Evolutionary conservation across 2,888 invertebrate species (phyloP), one percentile per base, ranked within the genome.

Genomic region (Euplexia lucipara): DNA sequence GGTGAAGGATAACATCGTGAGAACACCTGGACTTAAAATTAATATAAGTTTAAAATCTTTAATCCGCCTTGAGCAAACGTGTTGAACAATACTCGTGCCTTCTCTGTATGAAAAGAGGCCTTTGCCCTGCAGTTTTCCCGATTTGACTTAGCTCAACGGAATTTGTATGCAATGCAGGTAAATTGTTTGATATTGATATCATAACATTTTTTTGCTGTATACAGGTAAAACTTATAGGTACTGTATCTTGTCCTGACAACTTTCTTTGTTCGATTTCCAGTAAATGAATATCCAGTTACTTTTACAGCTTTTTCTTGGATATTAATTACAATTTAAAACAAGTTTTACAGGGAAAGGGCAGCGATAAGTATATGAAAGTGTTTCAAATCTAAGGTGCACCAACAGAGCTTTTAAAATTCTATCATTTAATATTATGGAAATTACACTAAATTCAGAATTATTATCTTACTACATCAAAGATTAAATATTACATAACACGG

Each of bases 201-300:
- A 47, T 32, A n/a, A 37, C 10, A 45, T 3, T 14, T 20, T 22
- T 54, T 59, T 34, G 10, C 20, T 20, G 16, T 16, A 20, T 60
- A 20, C 7, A 30, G 6, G 12, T 37, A 26, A 60, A 54, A 64
- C 26, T 18, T n/a, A 39, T 20, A 42, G n/a, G n/a, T n/a, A n/a
- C n/a, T 10, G n/a, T 57, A 52, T n/a, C 47, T 47, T 37, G 48
- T 37, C 14, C 20, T 30, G 26, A 20, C 49, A 10, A 53, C 53
- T 72, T 63, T 71, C 54, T 56, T 60, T 8, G 18, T 57, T 42
- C n/a, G 32, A 57, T 58, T 70, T 45, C 30, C 51, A 63, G 10
- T 16, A 20, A 60, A 58, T 48, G n/a, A 34, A 57, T 37, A 62
- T 58, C 44, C 35, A 64, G 47, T 63, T 54, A 47, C 60, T 58